A percentile compares a stretch with the other conserved stretches of the same genome.
phyloP scores from a whole-genome alignment of 2,113 vertebrate genomes.

The Sylvia atricapilla region DNA sequence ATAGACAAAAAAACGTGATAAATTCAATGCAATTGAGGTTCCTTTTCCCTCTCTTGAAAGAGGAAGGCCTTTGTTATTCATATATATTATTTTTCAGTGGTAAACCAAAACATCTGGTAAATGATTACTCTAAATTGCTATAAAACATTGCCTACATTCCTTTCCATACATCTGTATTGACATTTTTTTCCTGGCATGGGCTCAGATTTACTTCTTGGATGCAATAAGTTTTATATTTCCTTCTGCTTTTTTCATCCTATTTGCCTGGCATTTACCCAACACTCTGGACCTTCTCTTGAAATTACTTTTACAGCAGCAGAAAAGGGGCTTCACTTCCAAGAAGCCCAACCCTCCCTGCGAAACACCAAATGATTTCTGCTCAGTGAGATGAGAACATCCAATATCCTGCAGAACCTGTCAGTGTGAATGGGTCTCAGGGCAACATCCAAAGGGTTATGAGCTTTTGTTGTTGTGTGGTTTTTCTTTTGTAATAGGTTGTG shows the following conservation, averaged over 20 bases:
- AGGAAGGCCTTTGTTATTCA: neutral
- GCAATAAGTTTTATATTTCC: neutral
- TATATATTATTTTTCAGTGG: neutral
- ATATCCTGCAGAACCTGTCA: conserved; percentile 24
- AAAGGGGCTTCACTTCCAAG: neutral
- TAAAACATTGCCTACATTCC: neutral
- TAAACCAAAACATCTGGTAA: neutral
- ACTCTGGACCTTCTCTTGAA: neutral
- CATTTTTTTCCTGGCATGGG: neutral
- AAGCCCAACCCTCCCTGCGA: neutral
- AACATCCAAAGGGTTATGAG: conserved; percentile 10
- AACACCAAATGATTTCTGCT: neutral
- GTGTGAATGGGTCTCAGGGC: conserved; percentile 1
- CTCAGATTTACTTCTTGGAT: neutral
- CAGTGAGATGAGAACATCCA: conserved; percentile 35
- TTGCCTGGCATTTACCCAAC: neutral
- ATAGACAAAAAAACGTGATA: neutral
- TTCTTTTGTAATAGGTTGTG: conserved; percentile 31
- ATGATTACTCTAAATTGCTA: neutral
- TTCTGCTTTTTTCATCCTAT: neutral
- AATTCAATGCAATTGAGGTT: neutral
- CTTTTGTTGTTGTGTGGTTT: conserved; percentile 10
- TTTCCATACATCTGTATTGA: neutral
- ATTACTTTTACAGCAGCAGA: neutral
- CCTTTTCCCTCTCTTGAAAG: neutral